Percentiles rank a stretch among this genome's conserved stretches.
Conservation (phyloP, 64 coral and sea anemone genomes). For the Trachythela sp. region DNA sequence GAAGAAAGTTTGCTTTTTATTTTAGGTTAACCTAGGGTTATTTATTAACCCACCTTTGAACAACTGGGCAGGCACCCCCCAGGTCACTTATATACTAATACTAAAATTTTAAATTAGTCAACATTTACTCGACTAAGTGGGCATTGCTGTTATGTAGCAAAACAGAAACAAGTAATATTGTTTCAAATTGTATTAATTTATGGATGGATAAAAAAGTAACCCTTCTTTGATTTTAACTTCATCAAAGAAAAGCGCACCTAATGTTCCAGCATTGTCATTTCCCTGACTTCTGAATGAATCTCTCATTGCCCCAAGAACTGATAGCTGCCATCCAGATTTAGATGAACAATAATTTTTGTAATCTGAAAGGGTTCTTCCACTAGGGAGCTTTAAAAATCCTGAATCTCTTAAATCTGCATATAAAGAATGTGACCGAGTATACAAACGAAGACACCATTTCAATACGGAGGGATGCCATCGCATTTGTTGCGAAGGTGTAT, state of each 20-base stretch:
- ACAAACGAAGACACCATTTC: slow-evolving; percentile 5
- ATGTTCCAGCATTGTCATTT: neutral
- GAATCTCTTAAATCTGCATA: slow-evolving; percentile 1
- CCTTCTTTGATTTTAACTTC: slow-evolving; percentile 13
- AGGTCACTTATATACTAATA: too few relatives aligned
- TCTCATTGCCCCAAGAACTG: slow-evolving; percentile 15
- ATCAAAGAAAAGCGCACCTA: neutral
- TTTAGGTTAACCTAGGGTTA: too few relatives aligned
- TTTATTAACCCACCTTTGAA: too few relatives aligned
- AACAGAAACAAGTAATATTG: too few relatives aligned
- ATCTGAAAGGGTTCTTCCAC: neutral
- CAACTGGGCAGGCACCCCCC: too few relatives aligned
- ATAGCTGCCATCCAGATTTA: slow-evolving; percentile 16
- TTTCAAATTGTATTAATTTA: too few relatives aligned
- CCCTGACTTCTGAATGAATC: neutral
- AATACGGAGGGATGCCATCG: slow-evolving; percentile 3
- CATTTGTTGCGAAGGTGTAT: neutral
- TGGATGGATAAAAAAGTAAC: neutral
- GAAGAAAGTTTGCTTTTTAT: too few relatives aligned
- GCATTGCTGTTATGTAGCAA: too few relatives aligned
- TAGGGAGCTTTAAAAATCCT: neutral
- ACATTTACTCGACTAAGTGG: too few relatives aligned
- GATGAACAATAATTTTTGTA: slow-evolving; percentile 12
- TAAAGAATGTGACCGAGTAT: neutral
- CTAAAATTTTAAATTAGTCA: too few relatives aligned